Percentiles rank a stretch among this genome's conserved stretches.
These are phyloP conservation scores for Phaethon lepturus DNA, from an alignment of 2,113 vertebrate species.

Conservation along the genomic window DNA sequence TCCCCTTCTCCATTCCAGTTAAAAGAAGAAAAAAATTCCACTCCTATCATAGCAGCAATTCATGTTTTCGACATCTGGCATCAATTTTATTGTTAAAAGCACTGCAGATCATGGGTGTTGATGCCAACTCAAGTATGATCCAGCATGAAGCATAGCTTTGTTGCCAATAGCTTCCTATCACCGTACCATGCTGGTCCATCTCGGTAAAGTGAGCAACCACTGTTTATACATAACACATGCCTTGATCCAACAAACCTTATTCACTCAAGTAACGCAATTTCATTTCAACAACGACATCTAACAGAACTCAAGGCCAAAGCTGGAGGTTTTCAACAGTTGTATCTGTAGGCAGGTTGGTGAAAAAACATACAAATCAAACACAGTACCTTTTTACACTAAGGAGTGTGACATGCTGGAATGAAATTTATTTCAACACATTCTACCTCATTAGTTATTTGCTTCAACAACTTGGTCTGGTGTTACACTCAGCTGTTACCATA, in stretches of 20 bases:
- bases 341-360: neutral
- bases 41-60: neutral
- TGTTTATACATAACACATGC: neutral
- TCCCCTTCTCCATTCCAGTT: neutral
- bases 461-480: neutral
- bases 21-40: neutral
- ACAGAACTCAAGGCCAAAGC: neutral
- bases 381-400: neutral
- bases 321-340: neutral
- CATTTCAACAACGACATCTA: neutral
- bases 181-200: neutral
- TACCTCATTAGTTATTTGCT: slow-evolving; percentile 9
- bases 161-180: slow-evolving; percentile 14
- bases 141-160: neutral
- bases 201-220: neutral
- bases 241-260: neutral
- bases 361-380: neutral
- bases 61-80: neutral
- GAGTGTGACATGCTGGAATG: neutral
- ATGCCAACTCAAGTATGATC: neutral
- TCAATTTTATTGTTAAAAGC: neutral
- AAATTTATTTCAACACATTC: slow-evolving; percentile 16
- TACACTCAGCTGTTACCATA: neutral
- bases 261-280: neutral
- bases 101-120: neutral